A percentile compares a stretch with the other conserved stretches of the same genome.
Conservation (phyloP, 2,113 vertebrate genomes). For the Vicugna pacos region DNA sequence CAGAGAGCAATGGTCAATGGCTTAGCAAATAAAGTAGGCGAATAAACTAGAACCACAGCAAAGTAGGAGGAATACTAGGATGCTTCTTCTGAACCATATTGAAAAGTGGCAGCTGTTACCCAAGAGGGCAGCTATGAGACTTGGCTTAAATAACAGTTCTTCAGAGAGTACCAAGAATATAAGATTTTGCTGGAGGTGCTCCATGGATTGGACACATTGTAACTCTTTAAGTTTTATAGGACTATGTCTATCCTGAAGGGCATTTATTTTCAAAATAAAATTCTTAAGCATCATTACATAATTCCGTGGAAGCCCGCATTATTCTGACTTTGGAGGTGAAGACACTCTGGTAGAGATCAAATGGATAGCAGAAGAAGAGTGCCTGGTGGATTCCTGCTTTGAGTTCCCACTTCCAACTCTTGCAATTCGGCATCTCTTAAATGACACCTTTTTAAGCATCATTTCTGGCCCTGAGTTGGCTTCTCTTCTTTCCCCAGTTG, state of each 20-base stretch:
- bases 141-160: background rate
- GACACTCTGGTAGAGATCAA: background rate
- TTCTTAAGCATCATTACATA: background rate
- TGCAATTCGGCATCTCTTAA: background rate
- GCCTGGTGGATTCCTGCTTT: fast-evolving
- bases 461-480: background rate
- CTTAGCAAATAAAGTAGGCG: background rate
- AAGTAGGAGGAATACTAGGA: background rate
- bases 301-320: background rate
- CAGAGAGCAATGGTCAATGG: background rate
- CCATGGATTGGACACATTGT: background rate
- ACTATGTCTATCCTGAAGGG: background rate
- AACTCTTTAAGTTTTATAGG: background rate
- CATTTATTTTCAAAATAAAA: constrained; percentile 49
- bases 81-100: fast-evolving
- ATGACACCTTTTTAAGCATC: background rate
- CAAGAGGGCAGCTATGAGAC: background rate
- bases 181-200: background rate
- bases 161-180: background rate
- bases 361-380: background rate
- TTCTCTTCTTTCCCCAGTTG: background rate
- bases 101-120: background rate
- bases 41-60: background rate
- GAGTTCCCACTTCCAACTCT: background rate
- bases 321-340: background rate